Percentiles rank a stretch among this genome's conserved stretches.
Conservation (phyloP, 2,888 invertebrate genomes). For the Brachycybe producta region DNA sequence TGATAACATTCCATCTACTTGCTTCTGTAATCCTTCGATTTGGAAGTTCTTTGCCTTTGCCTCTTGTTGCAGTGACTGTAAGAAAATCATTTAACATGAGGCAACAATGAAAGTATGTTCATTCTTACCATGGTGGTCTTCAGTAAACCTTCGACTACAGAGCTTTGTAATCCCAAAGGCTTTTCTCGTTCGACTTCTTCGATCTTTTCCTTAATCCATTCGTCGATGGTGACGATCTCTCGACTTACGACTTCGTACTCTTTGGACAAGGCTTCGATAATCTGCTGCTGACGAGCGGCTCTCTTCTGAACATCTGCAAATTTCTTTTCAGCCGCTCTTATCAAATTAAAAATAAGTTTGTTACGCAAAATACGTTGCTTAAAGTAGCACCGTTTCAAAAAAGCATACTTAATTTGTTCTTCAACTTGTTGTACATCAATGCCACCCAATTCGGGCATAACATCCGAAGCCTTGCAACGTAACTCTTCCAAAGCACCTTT, state of each 20-base stretch:
- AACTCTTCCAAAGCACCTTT: conserved; percentile 26
- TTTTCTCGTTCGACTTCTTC: conserved; percentile 50
- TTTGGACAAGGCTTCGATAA: conserved; percentile 68
- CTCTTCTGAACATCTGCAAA: conserved; percentile 73
- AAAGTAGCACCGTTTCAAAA: not conserved
- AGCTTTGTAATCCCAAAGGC: conserved; percentile 50
- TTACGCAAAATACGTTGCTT: not conserved
- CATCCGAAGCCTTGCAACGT: conserved; percentile 13
- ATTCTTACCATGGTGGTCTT: conserved; percentile 18
- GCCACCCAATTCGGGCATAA: conserved; percentile 41
- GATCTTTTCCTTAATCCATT: conserved; percentile 45
- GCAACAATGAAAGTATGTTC: conserved; percentile 7
- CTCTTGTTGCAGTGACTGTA: conserved; percentile 57
- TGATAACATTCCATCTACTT: conserved; percentile 66
- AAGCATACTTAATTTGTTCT: conserved; percentile 52
- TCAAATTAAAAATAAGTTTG: not conserved
- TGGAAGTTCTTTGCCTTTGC: conserved; percentile 69
- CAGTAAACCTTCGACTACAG: conserved; percentile 48
- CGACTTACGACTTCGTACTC: conserved; percentile 65
- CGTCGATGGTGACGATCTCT: conserved; percentile 63
- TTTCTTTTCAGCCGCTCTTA: conserved; percentile 56
- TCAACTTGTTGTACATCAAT: conserved; percentile 81
- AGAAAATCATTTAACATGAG: too few species aligned
- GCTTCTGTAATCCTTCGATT: conserved; percentile 67
- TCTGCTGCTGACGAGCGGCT: conserved; percentile 64